Conservation (phyloP, 2,888 invertebrate genomes). For the Drosophila tripunctata region DNA sequence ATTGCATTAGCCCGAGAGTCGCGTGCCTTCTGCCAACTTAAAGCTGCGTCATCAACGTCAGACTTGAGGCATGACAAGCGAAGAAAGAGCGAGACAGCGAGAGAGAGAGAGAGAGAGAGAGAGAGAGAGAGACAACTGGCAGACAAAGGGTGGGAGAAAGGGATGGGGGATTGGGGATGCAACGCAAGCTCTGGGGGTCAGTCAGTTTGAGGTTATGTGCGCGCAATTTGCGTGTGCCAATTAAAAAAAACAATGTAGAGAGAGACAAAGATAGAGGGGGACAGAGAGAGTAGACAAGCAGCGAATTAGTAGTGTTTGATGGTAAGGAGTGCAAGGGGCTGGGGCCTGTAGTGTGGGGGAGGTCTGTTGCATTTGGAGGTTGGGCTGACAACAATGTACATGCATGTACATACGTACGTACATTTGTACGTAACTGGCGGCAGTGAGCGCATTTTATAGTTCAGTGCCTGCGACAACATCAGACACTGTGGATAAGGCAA, state of each 20-base stretch:
- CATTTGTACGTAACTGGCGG: conserved; percentile 20
- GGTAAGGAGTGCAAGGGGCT: neutral
- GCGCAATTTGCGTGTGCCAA: conserved; percentile 75
- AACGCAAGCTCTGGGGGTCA: conserved; percentile 11
- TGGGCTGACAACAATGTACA: conserved; percentile 19
- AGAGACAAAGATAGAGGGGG: neutral
- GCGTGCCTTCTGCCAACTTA: conserved; percentile 49
- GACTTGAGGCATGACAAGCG: neutral
- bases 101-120: neutral
- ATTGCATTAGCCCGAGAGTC: conserved; percentile 68
- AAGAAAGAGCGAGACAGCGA: neutral
- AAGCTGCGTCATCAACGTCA: conserved; percentile 30
- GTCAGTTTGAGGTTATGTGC: conserved; percentile 69
- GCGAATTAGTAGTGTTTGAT: too few relatives aligned
- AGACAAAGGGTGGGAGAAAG: neutral
- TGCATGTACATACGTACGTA: too few relatives aligned
- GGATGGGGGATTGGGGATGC: neutral
- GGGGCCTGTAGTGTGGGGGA: neutral
- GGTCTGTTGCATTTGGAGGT: conserved; percentile 1
- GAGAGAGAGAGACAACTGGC: neutral
- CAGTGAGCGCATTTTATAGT: conserved; percentile 51
- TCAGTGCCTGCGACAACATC: conserved; percentile 40
- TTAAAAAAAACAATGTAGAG: conserved; percentile 49
- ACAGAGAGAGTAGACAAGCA: neutral
- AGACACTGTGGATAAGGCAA: conserved; percentile 10